Conservation (phyloP, 2,888 invertebrate genomes). For the Polyommatus icarus region DNA sequence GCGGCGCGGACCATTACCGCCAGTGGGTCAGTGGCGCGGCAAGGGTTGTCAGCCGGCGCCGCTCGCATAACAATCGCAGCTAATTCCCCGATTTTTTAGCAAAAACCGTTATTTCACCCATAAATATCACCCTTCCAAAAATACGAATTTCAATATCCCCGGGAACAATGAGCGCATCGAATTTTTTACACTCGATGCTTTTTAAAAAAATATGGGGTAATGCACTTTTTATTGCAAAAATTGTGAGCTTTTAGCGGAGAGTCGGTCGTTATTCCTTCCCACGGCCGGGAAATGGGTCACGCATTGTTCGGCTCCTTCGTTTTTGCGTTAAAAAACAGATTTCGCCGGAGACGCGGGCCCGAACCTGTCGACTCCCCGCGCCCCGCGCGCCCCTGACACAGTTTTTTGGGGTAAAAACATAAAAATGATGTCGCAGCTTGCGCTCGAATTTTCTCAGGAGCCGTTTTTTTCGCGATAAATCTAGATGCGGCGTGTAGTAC, state of each 20-base stretch:
- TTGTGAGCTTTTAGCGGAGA: slow-evolving; percentile 58
- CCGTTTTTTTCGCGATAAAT: slow-evolving; percentile 61
- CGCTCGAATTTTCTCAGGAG: slow-evolving; percentile 71
- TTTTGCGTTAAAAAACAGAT: slow-evolving; percentile 77
- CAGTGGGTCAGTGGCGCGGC: slow-evolving; percentile 40
- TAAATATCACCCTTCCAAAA: slow-evolving; percentile 76
- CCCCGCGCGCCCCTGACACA: slow-evolving; percentile 72
- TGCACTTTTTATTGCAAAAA: slow-evolving; percentile 76
- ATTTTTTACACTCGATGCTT: slow-evolving; percentile 60
- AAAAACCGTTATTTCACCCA: slow-evolving; percentile 78
- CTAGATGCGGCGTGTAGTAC: slow-evolving; percentile 65
- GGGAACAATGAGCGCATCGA: slow-evolving; percentile 63
- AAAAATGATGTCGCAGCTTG: slow-evolving; percentile 74
- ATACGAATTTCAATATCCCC: slow-evolving; percentile 55
- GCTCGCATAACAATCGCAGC: slow-evolving; percentile 54
- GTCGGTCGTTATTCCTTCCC: slow-evolving; percentile 77
- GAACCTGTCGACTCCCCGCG: slow-evolving; percentile 57
- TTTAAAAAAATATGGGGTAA: slow-evolving; percentile 78
- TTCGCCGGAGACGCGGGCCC: slow-evolving; percentile 64
- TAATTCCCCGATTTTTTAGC: slow-evolving; percentile 65
- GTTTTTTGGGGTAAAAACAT: slow-evolving; percentile 75
- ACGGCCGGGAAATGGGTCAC: slow-evolving; percentile 79
- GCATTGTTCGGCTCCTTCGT: slow-evolving; percentile 71
- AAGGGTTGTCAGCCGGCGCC: slow-evolving; percentile 33
- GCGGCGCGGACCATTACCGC: slow-evolving; percentile 29